These are phyloP conservation scores for Azemiops feae DNA, from an alignment of 2,113 vertebrate genomes.

Conservation along the genomic window DNA sequence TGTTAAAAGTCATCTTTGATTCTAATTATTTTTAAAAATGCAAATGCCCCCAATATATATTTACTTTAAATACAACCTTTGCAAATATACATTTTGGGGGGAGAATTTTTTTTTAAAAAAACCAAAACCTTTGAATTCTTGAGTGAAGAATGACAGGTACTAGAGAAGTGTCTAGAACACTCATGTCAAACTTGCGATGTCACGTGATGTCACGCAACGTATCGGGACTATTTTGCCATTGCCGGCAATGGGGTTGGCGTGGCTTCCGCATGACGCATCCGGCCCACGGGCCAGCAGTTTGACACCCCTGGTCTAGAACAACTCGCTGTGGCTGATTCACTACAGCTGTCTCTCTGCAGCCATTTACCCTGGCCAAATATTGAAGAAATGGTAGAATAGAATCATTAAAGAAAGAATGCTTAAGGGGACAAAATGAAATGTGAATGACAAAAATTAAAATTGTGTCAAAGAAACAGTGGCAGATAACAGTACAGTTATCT, in stretches of 20 bases:
- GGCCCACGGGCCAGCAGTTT: no score
- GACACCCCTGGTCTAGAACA: no score
- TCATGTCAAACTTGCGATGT: no score
- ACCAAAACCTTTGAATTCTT: neutral
- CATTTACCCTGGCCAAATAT: neutral
- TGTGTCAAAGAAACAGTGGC: neutral
- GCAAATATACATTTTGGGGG: neutral
- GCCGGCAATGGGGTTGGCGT: no score
- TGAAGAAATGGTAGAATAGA: neutral
- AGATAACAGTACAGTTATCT: neutral
- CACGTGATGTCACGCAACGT: no score
- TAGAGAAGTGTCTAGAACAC: neutral
- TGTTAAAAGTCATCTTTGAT: neutral
- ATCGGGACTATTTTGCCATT: no score
- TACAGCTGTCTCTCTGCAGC: neutral
- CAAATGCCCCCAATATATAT: neutral
- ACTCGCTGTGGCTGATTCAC: neutral
- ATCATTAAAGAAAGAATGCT: neutral
- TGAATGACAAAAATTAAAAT: neutral
- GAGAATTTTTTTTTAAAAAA: neutral
- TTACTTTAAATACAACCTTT: neutral
- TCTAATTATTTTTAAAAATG: neutral
- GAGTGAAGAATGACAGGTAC: neutral
- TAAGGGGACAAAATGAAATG: neutral
- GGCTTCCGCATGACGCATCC: no score